A percentile compares a stretch with the other conserved stretches of the same genome.
These are phyloP conservation scores for Aphaenogaster floridana DNA, from an alignment of 1,140 invertebrate genomes.

Conservation along the genomic window DNA sequence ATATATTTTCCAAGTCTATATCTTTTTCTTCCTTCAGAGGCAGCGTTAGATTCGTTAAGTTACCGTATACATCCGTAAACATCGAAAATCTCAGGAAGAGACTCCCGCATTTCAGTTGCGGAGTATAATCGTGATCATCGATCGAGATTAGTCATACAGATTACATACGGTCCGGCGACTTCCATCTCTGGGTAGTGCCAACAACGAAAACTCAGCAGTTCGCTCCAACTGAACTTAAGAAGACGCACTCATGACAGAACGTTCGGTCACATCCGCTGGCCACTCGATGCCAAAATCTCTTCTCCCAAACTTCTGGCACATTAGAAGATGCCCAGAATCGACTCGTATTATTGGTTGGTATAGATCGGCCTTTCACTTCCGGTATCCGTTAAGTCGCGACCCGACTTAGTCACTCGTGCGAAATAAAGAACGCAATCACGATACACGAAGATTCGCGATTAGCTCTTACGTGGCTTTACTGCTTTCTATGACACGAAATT, in stretches of 20 bases:
- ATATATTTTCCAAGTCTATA: neutral
- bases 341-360: constrained; percentile 62
- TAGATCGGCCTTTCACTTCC: constrained; percentile 64
- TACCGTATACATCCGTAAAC: constrained; percentile 23
- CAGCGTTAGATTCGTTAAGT: constrained; percentile 32
- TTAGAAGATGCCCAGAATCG: constrained; percentile 69
- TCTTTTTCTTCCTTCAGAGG: constrained; percentile 13
- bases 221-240: constrained; percentile 79
- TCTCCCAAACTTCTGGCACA: constrained; percentile 72
- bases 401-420: constrained; percentile 49
- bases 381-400: constrained; percentile 70
- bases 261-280: constrained; percentile 78
- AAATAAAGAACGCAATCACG: constrained; percentile 47
- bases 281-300: constrained; percentile 74
- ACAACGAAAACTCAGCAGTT: constrained; percentile 80
- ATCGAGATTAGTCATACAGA: constrained; percentile 80
- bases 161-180: constrained; percentile 84
- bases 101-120: constrained; percentile 48
- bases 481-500: constrained; percentile 25
- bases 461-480: constrained; percentile 47
- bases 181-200: constrained; percentile 81
- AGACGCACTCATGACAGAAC: constrained; percentile 78
- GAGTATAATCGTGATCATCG: constrained; percentile 64
- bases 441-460: constrained; percentile 58
- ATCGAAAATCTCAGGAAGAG: constrained; percentile 17